Evolutionary conservation across 2,113 vertebrate species (phyloP).

Genomic region (Cynoglossus semilaevis): DNA sequence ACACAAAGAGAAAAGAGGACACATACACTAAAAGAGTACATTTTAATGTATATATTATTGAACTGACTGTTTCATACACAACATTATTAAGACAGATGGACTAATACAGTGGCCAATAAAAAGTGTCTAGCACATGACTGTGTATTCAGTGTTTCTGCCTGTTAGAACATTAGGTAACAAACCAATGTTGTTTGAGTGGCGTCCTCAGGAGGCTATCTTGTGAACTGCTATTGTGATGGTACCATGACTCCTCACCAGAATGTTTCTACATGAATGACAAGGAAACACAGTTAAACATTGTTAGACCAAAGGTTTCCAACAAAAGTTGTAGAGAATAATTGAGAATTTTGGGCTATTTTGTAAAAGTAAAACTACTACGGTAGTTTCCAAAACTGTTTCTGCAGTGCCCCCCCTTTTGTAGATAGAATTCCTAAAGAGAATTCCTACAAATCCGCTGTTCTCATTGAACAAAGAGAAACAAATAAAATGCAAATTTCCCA

Average conservation of each 20-base stretch:
- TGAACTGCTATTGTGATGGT: conserved; percentile 92
- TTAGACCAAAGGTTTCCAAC: background rate
- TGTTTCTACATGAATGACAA: conserved; percentile 86
- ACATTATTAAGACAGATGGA: conserved; percentile 4
- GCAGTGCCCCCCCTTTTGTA: too few species aligned
- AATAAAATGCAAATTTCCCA: too few species aligned
- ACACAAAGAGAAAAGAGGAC: background rate
- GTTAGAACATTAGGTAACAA: background rate
- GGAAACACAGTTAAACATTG: conserved; percentile 7
- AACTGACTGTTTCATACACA: background rate
- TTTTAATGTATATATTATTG: background rate
- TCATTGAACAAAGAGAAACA: too few species aligned
- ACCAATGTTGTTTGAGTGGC: background rate
- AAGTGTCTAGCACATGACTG: background rate
- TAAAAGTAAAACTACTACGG: too few species aligned
- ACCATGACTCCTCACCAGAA: conserved; percentile 92
- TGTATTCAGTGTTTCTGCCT: background rate
- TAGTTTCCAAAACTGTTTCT: too few species aligned
- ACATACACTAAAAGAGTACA: background rate
- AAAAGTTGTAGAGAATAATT: too few species aligned
- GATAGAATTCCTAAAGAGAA: too few species aligned
- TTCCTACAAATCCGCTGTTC: too few species aligned
- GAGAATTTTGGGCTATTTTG: too few species aligned
- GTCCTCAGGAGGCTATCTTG: conserved; percentile 87
- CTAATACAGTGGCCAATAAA: background rate